phyloP scores from a whole-genome alignment of 2,797 vertebrate species.

The Platalea minor region DNA sequence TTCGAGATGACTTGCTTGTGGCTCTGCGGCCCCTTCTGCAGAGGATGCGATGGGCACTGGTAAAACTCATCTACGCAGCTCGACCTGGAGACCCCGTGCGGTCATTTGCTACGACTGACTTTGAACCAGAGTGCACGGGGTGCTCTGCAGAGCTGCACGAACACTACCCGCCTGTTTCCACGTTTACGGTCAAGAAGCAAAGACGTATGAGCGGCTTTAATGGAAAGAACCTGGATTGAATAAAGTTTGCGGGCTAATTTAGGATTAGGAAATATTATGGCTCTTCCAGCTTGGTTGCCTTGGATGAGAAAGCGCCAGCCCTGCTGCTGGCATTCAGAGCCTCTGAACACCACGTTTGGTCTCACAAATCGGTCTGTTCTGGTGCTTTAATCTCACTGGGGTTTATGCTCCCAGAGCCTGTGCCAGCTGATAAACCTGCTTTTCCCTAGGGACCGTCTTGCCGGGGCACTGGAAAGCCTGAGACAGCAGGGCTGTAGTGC shows the following conservation, averaged over 20 bases:
- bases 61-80: neutral
- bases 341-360: neutral
- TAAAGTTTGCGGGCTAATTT: neutral
- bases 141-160: neutral
- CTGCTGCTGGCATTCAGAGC: neutral
- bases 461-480: neutral
- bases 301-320: neutral
- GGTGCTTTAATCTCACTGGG: neutral
- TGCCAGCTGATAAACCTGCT: neutral
- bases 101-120: neutral
- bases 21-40: neutral
- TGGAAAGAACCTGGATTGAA: neutral
- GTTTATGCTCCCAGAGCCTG: neutral
- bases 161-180: neutral
- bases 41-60: neutral
- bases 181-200: neutral
- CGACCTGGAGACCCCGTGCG: fast-evolving
- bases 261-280: neutral
- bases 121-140: neutral
- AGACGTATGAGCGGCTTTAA: neutral
- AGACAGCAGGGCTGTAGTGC: neutral
- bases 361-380: fast-evolving
- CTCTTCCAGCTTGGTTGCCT: neutral
- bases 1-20: neutral
- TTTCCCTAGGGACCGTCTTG: neutral